Conservation (phyloP, 2,113 vertebrate genomes). For the Phodopus roborovskii region DNA sequence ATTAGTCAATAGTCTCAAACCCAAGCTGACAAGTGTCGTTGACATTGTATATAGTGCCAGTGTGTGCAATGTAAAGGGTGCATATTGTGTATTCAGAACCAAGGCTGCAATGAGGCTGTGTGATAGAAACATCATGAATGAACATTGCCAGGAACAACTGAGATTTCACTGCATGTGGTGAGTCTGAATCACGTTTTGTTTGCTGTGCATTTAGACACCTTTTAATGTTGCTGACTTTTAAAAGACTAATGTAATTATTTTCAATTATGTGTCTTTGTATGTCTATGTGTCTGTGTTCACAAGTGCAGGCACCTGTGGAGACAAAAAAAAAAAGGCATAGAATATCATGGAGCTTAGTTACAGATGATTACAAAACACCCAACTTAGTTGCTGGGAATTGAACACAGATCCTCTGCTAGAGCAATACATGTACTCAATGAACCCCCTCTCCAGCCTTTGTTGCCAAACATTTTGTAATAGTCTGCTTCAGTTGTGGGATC, state of each 20-base stretch:
- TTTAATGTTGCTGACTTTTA: neutral
- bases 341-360: neutral
- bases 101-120: neutral
- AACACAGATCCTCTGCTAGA: neutral
- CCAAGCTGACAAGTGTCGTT: neutral
- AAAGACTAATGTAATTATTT: neutral
- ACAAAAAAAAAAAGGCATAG: neutral
- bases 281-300: neutral
- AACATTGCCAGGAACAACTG: neutral
- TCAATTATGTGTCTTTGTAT: neutral
- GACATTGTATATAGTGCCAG: neutral
- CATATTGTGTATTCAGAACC: neutral
- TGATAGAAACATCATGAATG: neutral
- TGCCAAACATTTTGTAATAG: neutral
- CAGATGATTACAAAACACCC: neutral
- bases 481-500: neutral
- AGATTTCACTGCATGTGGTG: neutral
- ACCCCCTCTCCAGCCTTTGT: neutral
- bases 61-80: neutral
- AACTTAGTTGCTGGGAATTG: neutral
- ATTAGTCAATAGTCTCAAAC: neutral
- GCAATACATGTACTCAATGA: neutral
- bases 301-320: neutral
- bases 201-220: neutral
- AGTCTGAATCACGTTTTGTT: neutral